Conservation (phyloP, 2,797 vertebrate genomes). For the Sebastes steindachneri region DNA sequence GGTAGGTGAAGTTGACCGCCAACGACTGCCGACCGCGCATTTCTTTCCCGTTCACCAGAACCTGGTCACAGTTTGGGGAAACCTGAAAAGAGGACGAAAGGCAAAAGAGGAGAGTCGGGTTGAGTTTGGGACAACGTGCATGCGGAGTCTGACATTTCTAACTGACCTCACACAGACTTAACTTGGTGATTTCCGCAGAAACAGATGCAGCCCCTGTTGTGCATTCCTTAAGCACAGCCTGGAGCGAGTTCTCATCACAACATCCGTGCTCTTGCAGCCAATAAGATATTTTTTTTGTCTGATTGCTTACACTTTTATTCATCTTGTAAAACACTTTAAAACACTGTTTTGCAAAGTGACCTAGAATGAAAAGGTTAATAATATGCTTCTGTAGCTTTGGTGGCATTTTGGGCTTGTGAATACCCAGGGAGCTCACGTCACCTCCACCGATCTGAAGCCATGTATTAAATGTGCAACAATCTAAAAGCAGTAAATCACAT, state of each 20-base stretch:
- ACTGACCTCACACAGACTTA: neutral
- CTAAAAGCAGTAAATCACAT: neutral
- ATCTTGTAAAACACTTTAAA: conserved; percentile 18
- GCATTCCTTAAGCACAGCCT: neutral
- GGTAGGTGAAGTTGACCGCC: conserved; percentile 93
- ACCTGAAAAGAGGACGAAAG: conserved; percentile 78
- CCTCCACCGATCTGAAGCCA: neutral
- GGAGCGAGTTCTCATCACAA: conserved; percentile 3
- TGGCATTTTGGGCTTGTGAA: conserved; percentile 25
- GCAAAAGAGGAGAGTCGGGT: neutral
- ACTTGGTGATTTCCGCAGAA: neutral
- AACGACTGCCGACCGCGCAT: conserved; percentile 92
- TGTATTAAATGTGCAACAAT: neutral
- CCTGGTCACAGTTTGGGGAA: conserved; percentile 88
- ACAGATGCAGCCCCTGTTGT: neutral
- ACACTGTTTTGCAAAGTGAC: conserved; percentile 16
- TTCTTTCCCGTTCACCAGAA: conserved; percentile 95
- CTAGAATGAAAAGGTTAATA: conserved; percentile 42
- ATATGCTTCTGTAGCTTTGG: conserved; percentile 15
- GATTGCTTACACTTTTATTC: conserved; percentile 22
- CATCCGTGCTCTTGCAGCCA: neutral
- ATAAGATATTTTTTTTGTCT: conserved; percentile 21
- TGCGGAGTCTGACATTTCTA: neutral
- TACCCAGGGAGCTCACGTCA: neutral
- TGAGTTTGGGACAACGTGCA: neutral